These are phyloP conservation scores for Lepidocolaptes lacrymiger DNA, from an alignment of 2,797 vertebrate species.

Conservation along the genomic window DNA sequence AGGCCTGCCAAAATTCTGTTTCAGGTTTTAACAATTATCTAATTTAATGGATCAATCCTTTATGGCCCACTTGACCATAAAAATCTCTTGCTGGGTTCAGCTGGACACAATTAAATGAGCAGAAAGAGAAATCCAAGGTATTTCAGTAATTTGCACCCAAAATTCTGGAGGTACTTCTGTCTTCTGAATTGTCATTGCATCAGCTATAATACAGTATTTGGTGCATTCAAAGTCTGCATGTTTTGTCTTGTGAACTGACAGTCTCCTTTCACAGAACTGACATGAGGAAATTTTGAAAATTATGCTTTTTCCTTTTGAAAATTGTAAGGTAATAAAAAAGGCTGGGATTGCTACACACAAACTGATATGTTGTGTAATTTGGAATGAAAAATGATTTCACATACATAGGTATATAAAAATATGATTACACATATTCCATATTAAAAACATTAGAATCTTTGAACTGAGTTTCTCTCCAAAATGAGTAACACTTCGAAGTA, in stretches of 20 bases:
- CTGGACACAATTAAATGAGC: not conserved
- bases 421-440: not conserved
- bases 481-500: slow-evolving; percentile 35
- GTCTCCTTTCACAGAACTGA: not conserved
- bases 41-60: not conserved
- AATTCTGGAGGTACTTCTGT: not conserved
- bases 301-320: not conserved
- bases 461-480: slow-evolving; percentile 59
- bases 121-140: not conserved
- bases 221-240: not conserved
- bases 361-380: not conserved
- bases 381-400: not conserved
- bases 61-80: not conserved
- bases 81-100: not conserved
- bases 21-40: not conserved
- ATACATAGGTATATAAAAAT: slow-evolving; percentile 16
- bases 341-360: not conserved
- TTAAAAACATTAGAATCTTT: not conserved
- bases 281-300: not conserved
- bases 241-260: not conserved
- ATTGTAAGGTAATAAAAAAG: not conserved
- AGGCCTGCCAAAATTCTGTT: slow-evolving; percentile 30
- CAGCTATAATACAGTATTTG: not conserved
- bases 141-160: not conserved
- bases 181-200: not conserved